Evolutionary conservation across 2,797 vertebrate species (phyloP).

Genomic region (Sebastes nivosus): DNA sequence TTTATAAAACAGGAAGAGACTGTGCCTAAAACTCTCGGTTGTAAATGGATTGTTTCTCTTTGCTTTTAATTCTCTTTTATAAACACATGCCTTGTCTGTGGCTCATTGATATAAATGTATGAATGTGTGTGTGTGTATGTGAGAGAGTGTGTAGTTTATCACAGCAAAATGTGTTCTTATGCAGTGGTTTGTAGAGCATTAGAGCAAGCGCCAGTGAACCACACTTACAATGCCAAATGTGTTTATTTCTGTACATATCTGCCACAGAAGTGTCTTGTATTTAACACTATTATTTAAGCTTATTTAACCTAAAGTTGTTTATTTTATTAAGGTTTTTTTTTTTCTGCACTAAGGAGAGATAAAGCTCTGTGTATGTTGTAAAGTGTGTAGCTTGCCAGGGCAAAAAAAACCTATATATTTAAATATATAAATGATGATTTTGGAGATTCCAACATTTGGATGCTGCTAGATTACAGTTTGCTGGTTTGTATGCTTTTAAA

Average conservation of each 20-base stretch:
- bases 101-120: slow-evolving; percentile 82
- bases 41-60: slow-evolving; percentile 77
- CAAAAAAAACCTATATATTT: slow-evolving; percentile 79
- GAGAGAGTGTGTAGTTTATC: slow-evolving; percentile 56
- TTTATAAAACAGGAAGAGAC: slow-evolving; percentile 90
- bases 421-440: slow-evolving; percentile 83
- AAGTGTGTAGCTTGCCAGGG: slow-evolving; percentile 84
- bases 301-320: slow-evolving; percentile 95
- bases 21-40: slow-evolving; percentile 91
- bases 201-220: slow-evolving; percentile 81
- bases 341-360: slow-evolving; percentile 86
- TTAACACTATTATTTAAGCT: slow-evolving; percentile 99
- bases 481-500: slow-evolving; percentile 94
- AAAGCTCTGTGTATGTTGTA: slow-evolving; percentile 86
- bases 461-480: slow-evolving; percentile 92
- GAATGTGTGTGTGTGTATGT: slow-evolving; percentile 37
- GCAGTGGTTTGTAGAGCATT: slow-evolving; percentile 79
- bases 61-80: slow-evolving; percentile 78
- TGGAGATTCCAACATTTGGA: slow-evolving; percentile 91
- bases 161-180: slow-evolving; percentile 79
- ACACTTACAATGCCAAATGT: slow-evolving; percentile 87
- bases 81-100: slow-evolving; percentile 91
- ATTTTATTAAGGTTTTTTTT: slow-evolving; percentile 83
- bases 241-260: slow-evolving; percentile 94
- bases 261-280: slow-evolving; percentile 94